Evolutionary conservation across 2,113 vertebrate genomes (phyloP).

Genomic region (Cyanistes caeruleus): DNA sequence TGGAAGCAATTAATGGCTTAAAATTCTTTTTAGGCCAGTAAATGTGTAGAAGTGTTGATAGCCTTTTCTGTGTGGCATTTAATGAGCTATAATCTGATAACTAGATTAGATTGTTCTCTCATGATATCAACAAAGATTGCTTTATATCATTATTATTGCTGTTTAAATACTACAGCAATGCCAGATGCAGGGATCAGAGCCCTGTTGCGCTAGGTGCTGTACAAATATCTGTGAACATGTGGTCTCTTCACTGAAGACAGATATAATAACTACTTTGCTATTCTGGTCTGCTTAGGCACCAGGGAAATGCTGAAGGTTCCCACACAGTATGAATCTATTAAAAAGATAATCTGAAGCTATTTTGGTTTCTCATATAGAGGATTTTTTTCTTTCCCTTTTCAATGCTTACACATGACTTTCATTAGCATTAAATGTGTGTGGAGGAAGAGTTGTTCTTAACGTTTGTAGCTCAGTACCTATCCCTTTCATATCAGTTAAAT

Average conservation of each 20-base stretch:
- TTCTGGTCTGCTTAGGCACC: conserved; percentile 70
- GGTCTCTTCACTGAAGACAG: conserved; percentile 65
- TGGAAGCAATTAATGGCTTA: conserved; percentile 72
- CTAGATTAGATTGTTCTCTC: conserved; percentile 67
- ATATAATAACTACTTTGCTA: conserved; percentile 75
- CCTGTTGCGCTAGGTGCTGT: conserved; percentile 61
- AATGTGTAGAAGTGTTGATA: conserved; percentile 67
- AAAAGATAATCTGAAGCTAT: conserved; percentile 76
- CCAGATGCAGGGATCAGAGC: conserved; percentile 58
- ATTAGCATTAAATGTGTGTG: conserved; percentile 72
- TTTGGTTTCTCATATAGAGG: conserved; percentile 69
- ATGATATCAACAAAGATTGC: conserved; percentile 57
- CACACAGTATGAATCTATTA: conserved; percentile 77
- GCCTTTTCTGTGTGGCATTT: conserved; percentile 65
- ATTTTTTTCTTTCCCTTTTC: conserved; percentile 19
- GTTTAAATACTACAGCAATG: conserved; percentile 52
- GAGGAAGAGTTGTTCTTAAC: conserved; percentile 28
- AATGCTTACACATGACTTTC: conserved; percentile 69
- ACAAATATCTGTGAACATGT: conserved; percentile 64
- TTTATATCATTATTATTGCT: conserved; percentile 57
- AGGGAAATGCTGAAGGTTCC: conserved; percentile 75
- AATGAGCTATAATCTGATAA: conserved; percentile 69
- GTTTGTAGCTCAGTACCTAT: conserved; percentile 61
- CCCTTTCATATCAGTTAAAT: conserved; percentile 66
- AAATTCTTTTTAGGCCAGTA: conserved; percentile 69